Base-by-base conservation (phyloP, 2,888 invertebrate genomes). In the Strigamia crassipes region DNA sequence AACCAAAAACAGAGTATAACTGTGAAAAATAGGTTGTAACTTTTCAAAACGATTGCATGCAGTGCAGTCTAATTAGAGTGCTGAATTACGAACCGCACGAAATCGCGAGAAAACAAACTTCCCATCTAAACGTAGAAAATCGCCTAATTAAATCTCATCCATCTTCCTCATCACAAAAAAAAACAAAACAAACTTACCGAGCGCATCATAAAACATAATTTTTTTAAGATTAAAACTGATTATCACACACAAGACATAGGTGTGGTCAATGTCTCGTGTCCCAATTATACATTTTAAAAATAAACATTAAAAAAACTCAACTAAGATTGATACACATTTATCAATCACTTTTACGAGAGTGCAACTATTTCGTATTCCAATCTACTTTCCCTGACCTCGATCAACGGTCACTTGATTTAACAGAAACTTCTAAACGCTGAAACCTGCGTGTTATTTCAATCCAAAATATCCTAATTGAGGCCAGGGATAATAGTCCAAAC, bases 21-120 rank as follows among this genome's bases (percentile, higher is more conserved):
- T 18, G 56, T 56, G 56, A 56, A 56, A 56, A 56, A 56, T 56
- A 56, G 56, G 56, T 56, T 56, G 56, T 56, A 56, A 56, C 56
- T 56, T n/a, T 46, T 13, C 46, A 46, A 46, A 46, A 46, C 38
- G 46, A 46, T 46, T 13, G 46, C 46, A 46, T 15, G 46, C 46
- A 46, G 46, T n/a, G 46, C 46, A 46, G 46, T n/a, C 5, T n/a
- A 46, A 46, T 46, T 46, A 12, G 46, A 46, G 15, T 18, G 3
- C 56, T 56, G 56, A 56, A 56, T 18, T 18, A 56, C 18, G 18
- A 21, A 56, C 21, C 21, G 56, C 56, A 56, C 56, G 56, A 56
- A 56, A 56, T 9, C 18, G 8, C 15, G 21, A 8, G n/a, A 56
- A n/a, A n/a, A 15, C 15, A n/a, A 18, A n/a, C 15, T 21, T 18